phyloP scores from a whole-genome alignment of 2,797 vertebrate species.

The Brachyalestes nurse region DNA sequence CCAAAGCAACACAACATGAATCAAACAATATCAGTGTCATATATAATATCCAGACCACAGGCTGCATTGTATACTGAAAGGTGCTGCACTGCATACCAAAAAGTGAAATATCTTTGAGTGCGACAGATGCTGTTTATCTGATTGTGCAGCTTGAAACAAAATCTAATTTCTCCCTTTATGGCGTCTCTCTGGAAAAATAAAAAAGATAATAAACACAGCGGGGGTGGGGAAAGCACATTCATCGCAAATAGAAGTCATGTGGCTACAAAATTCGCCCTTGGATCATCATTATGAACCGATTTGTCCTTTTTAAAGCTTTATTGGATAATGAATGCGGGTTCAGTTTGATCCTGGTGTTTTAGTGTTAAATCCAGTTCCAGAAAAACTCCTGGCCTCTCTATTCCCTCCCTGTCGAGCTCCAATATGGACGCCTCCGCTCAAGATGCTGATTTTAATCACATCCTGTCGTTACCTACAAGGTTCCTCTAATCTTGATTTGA shows the following conservation, averaged over 20 bases:
- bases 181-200: not conserved
- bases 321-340: not conserved
- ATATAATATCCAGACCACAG: no score
- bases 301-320: not conserved
- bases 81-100: not conserved
- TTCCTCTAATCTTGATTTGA: conserved; percentile 15
- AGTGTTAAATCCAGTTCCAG: not conserved
- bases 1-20: no score
- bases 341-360: not conserved
- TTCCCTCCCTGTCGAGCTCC: conserved; percentile 5
- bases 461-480: conserved; percentile 8
- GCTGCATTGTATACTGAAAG: not conserved
- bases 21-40: no score
- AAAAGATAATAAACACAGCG: not conserved
- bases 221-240: not conserved
- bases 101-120: not conserved
- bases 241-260: not conserved
- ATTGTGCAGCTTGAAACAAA: not conserved
- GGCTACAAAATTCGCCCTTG: not conserved
- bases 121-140: not conserved
- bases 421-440: not conserved
- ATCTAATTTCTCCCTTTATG: not conserved
- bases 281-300: not conserved
- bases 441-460: conserved; percentile 14
- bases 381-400: not conserved